phyloP scores from a whole-genome alignment of 2,113 vertebrate species.

The Cynopterus brachyotis region DNA sequence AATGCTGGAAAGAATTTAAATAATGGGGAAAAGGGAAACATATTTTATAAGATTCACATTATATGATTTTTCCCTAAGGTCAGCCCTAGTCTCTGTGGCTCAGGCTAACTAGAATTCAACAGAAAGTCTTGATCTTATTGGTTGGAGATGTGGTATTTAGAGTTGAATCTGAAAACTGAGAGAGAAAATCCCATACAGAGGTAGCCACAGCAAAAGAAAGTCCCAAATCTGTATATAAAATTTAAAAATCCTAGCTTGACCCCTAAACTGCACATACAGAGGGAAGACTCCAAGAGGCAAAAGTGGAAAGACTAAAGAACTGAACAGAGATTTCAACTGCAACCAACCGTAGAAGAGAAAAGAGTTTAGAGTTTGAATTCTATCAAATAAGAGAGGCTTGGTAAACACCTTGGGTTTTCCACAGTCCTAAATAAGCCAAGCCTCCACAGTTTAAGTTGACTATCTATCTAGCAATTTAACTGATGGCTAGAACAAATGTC shows the following conservation, averaged over 20 bases:
- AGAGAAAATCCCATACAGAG: not conserved
- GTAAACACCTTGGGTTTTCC: not conserved
- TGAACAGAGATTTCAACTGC: not conserved
- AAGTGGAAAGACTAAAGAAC: not conserved
- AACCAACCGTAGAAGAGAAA: not conserved
- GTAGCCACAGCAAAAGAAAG: not conserved
- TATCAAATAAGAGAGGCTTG: not conserved
- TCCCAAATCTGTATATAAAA: not conserved
- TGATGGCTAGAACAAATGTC: not conserved
- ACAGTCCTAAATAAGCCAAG: not conserved
- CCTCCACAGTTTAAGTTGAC: not conserved
- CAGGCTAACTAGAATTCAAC: not conserved
- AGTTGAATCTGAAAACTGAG: not conserved
- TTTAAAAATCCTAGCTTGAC: not conserved
- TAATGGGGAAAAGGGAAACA: not conserved
- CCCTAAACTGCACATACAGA: not conserved
- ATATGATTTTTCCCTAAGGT: not conserved
- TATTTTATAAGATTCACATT: not conserved
- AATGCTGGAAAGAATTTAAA: not conserved
- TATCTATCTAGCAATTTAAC: not conserved
- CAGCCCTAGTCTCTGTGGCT: not conserved
- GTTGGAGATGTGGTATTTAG: not conserved
- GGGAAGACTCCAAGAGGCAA: not conserved
- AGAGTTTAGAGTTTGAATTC: not conserved
- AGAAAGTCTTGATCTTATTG: not conserved